Percentiles rank a stretch among this genome's conserved stretches.
Evolutionary conservation across 2,113 vertebrate genomes (phyloP).

Genomic region (Telmatochromis brachygnathus): DNA sequence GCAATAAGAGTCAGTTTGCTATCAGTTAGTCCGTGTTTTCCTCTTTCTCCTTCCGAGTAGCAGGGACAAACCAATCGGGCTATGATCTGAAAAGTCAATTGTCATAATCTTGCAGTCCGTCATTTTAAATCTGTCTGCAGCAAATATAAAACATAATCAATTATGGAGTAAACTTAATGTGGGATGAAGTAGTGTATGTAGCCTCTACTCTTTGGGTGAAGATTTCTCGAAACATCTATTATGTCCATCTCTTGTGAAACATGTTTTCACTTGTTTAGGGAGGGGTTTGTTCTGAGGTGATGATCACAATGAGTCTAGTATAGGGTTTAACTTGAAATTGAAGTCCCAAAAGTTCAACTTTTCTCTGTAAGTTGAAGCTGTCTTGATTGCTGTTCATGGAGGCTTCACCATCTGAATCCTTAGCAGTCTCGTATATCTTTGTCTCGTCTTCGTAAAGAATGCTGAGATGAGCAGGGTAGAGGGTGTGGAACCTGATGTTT

Average conservation of each 20-base stretch:
- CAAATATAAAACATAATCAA: not conserved
- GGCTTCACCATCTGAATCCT: not conserved
- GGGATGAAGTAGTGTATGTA: not conserved
- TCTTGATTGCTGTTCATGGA: not conserved
- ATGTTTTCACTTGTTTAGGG: not conserved
- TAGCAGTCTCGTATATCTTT: not conserved
- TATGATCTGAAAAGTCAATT: not conserved
- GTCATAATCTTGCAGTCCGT: not conserved
- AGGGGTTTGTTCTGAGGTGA: not conserved
- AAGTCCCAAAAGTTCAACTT: not conserved
- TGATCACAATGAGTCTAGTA: not conserved
- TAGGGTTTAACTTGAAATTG: not conserved
- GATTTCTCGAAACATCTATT: accelerated
- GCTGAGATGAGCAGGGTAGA: not conserved
- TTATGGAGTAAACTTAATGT: not conserved
- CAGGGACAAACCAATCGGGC: not conserved
- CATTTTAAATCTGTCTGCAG: not conserved
- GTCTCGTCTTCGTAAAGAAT: not conserved
- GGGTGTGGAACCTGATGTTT: not conserved
- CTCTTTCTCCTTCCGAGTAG: not conserved
- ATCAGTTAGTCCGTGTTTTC: not conserved
- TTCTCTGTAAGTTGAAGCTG: not conserved
- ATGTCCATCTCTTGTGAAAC: not conserved
- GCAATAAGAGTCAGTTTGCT: not conserved
- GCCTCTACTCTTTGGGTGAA: not conserved